Percentiles rank a stretch among this genome's conserved stretches.
Evolutionary conservation across 2,113 vertebrate species (phyloP).

Genomic region (Eolophus roseicapilla): DNA sequence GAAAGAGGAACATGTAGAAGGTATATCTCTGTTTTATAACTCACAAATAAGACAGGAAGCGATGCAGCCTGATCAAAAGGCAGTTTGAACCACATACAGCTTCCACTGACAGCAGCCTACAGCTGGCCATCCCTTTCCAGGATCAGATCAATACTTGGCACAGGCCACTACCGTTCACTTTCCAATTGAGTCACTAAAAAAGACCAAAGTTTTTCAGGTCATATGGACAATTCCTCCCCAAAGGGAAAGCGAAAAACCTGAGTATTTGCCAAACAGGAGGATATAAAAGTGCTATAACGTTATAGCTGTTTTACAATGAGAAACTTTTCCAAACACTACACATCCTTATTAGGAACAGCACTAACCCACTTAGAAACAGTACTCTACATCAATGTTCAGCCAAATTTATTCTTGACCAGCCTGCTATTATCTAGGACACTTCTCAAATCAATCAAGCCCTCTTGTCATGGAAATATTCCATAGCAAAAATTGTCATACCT

Average conservation of each 20-base stretch:
- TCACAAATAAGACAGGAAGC: not conserved
- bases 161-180: not conserved
- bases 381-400: not conserved
- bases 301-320: not conserved
- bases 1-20: not conserved
- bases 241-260: not conserved
- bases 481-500: conserved; percentile 15
- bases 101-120: not conserved
- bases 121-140: not conserved
- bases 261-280: not conserved
- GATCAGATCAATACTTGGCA: conserved; percentile 1
- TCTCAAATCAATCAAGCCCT: conserved; percentile 22
- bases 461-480: not conserved
- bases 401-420: not conserved
- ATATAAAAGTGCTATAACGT: not conserved
- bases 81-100: not conserved
- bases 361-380: not conserved
- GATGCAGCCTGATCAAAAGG: not conserved
- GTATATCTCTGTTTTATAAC: not conserved
- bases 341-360: not conserved
- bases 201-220: not conserved
- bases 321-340: not conserved
- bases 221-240: not conserved
- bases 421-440: not conserved
- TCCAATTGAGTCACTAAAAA: not conserved